A percentile compares a stretch with the other conserved stretches of the same genome.
Conservation (phyloP, 2,797 vertebrate species). For the Serranus cabrilla region DNA sequence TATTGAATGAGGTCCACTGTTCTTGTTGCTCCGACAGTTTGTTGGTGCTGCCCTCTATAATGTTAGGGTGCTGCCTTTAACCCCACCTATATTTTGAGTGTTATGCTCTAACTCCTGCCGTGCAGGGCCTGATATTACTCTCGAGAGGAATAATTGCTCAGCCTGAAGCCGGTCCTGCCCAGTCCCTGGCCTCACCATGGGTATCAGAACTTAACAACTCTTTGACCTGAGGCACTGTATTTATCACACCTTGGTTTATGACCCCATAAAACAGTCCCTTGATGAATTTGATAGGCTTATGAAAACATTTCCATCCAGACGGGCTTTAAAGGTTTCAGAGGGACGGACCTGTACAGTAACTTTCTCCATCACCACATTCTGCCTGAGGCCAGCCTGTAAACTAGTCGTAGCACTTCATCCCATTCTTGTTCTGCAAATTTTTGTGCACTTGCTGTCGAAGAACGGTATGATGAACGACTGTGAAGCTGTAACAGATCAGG, state of each 20-base stretch:
- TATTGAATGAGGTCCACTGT: background rate
- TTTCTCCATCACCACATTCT: slow-evolving; percentile 55
- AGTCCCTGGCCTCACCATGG: slow-evolving; percentile 44
- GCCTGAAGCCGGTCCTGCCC: slow-evolving; percentile 46
- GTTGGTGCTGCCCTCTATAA: slow-evolving; percentile 14
- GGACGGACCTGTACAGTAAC: slow-evolving; percentile 62
- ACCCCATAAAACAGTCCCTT: slow-evolving; percentile 77
- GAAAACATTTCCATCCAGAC: slow-evolving; percentile 82
- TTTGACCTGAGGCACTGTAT: slow-evolving; percentile 76
- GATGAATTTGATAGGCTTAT: slow-evolving; percentile 84
- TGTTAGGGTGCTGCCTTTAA: slow-evolving; percentile 41
- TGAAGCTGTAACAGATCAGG: slow-evolving; percentile 37
- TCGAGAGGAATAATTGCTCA: slow-evolving; percentile 54
- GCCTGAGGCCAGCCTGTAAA: slow-evolving; percentile 64
- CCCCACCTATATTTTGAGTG: slow-evolving; percentile 24
- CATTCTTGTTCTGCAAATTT: slow-evolving; percentile 47
- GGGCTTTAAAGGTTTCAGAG: slow-evolving; percentile 69
- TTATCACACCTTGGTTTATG: slow-evolving; percentile 81
- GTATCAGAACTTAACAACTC: slow-evolving; percentile 64
- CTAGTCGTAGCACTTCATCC: slow-evolving; percentile 41
- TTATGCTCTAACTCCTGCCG: slow-evolving; percentile 43
- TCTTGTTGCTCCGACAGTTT: slow-evolving; percentile 22
- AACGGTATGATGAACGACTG: slow-evolving; percentile 41
- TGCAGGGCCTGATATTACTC: slow-evolving; percentile 50
- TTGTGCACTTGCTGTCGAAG: slow-evolving; percentile 24